These are phyloP conservation scores for Philopotamus ludificatus DNA, from an alignment of 1,140 invertebrate species.

Conservation along the genomic window DNA sequence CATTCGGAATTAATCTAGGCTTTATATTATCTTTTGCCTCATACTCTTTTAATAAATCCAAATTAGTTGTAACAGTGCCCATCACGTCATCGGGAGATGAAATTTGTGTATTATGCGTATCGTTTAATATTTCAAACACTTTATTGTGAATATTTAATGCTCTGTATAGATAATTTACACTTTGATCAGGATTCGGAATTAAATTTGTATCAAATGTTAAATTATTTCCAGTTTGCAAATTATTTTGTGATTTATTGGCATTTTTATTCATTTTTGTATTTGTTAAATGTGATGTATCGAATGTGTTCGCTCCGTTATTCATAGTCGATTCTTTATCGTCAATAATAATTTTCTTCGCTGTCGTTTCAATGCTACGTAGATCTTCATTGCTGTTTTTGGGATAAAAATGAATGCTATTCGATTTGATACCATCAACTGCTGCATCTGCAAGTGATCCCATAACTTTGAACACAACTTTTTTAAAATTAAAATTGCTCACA, in stretches of 20 bases:
- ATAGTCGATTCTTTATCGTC: not conserved
- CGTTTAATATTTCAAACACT: not conserved
- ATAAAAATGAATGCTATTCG: not conserved
- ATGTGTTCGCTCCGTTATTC: not conserved
- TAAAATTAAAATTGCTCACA: not conserved
- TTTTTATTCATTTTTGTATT: not conserved
- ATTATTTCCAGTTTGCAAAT: not conserved
- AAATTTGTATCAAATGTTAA: not conserved
- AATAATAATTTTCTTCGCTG: not conserved
- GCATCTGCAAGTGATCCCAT: not conserved
- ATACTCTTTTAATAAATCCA: constrained; percentile 8
- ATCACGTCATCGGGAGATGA: constrained; percentile 9
- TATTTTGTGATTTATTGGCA: no score
- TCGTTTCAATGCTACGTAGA: not conserved
- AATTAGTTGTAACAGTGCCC: constrained; percentile 2
- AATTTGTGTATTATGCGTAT: constrained; percentile 10
- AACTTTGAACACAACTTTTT: not conserved
- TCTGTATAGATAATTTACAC: constrained; percentile 9
- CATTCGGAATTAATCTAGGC: not conserved
- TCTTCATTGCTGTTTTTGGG: not conserved
- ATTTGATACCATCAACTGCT: not conserved
- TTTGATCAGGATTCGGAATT: not conserved
- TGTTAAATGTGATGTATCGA: not conserved
- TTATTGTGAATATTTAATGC: not conserved
- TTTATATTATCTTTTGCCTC: not conserved